Evolutionary conservation across 2,113 vertebrate species (phyloP), one percentile per base, ranked within the genome.

Genomic region (Probosciger aterrimus): DNA sequence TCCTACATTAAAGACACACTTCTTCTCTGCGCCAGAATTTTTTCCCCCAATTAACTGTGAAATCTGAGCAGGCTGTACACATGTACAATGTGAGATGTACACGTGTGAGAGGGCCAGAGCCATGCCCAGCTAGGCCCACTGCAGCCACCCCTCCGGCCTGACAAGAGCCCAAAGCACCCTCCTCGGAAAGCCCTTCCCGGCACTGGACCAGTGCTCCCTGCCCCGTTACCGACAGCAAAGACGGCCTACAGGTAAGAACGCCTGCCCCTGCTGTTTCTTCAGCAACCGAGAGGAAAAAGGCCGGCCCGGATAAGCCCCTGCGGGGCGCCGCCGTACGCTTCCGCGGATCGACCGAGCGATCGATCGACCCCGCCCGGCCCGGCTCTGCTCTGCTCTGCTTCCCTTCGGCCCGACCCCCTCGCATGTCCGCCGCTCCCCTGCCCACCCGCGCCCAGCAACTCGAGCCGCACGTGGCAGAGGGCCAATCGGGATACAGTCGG

Each of bases 281-380:
- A 4, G 55, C 44, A 47, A 64, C 20, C 52, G 47, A 28, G 31
- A 77, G 10, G 8, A 12, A 4, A 68, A 31, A 31, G 7, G 55
- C 49, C 4, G 9, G 8, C n/a, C 39, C 2, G 2, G 39, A 3
- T 4, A 46, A n/a, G 10, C 9, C 74, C 43, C 14, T 18, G 20
- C 31, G 15, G 50, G 25, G 18, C n/a, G 41, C 43, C 33, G 3
- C 24, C 33, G 5, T 28, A 7, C 18, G 6, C 14, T 59, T 9
- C 10, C 2, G 12, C 4, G 7, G 7, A 14, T 1, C 0, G 11
- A n/a, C 5, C 8, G 3, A 2, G 7, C 7, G 28, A 16, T 8
- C 39, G 11, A 5, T 11, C 13, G 3, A 8, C 6, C 75, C 3
- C 10, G 7, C 25, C 23, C 22, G 4, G 7, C 10, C 44, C 18